Conservation (phyloP, 2,888 invertebrate genomes). For the Lomographa bimaculata region DNA sequence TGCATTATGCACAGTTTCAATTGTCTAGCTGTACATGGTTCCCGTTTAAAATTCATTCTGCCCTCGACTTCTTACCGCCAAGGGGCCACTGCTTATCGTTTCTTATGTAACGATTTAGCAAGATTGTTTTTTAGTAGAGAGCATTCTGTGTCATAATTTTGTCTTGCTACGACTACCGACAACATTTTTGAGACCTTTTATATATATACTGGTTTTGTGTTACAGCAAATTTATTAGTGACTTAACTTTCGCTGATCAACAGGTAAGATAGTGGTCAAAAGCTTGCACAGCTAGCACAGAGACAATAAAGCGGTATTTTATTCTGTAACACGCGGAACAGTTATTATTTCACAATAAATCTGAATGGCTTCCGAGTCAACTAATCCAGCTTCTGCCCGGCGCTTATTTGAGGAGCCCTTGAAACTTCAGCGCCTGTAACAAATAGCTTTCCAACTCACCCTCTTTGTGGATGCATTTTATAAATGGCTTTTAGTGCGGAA, state of each 20-base stretch:
- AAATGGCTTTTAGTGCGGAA: constrained; percentile 15
- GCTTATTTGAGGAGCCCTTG: constrained; percentile 31
- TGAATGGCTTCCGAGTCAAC: too few relatives aligned
- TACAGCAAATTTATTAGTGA: too few relatives aligned
- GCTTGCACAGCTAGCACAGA: too few relatives aligned
- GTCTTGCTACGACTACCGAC: neutral
- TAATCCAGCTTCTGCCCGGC: too few relatives aligned
- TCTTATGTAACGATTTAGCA: constrained; percentile 36
- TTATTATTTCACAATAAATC: too few relatives aligned
- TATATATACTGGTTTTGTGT: too few relatives aligned
- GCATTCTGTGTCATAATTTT: neutral
- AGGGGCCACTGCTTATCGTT: constrained; percentile 45
- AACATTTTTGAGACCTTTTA: constrained; percentile 7
- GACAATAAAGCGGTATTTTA: too few relatives aligned
- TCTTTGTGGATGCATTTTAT: constrained; percentile 23
- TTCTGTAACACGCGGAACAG: too few relatives aligned
- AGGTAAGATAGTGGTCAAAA: too few relatives aligned
- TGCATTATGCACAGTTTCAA: constrained; percentile 72
- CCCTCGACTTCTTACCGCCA: constrained; percentile 37
- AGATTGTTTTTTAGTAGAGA: constrained; percentile 14
- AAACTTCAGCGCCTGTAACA: constrained; percentile 28
- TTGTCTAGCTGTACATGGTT: constrained; percentile 54
- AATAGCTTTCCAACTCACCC: constrained; percentile 26
- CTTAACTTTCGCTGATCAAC: too few relatives aligned
- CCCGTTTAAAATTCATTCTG: constrained; percentile 63